Evolutionary conservation across 2,888 invertebrate species (phyloP).

Genomic region (Nasonia oneida): DNA sequence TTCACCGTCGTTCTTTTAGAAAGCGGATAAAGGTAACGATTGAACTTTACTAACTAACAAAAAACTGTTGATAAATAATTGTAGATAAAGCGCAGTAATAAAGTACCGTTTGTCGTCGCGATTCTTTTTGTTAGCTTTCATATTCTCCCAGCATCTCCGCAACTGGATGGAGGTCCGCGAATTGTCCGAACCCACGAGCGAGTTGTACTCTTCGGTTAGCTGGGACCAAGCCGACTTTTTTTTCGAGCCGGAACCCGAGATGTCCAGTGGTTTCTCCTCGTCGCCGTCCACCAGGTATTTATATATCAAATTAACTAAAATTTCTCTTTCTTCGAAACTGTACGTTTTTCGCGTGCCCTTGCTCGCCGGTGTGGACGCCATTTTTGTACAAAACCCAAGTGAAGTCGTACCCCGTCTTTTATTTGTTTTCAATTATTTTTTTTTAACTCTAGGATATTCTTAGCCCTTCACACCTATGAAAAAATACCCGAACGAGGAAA

Average conservation of each 20-base stretch:
- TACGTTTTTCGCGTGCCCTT: conserved; percentile 72
- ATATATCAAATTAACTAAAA: conserved; percentile 70
- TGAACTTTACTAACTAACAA: neutral
- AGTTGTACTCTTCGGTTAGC: conserved; percentile 70
- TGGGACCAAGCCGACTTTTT: conserved; percentile 71
- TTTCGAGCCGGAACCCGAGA: conserved; percentile 55
- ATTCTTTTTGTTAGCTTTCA: conserved; percentile 71
- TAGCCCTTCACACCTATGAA: conserved; percentile 53
- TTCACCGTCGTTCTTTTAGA: conserved; percentile 44
- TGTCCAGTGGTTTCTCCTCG: conserved; percentile 47
- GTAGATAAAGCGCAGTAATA: neutral
- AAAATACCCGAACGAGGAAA: conserved; percentile 55
- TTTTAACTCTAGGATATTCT: conserved; percentile 21
- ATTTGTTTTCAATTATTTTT: conserved; percentile 59
- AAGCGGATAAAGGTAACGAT: neutral
- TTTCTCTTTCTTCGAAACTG: conserved; percentile 71
- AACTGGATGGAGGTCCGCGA: conserved; percentile 69
- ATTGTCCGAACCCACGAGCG: conserved; percentile 68
- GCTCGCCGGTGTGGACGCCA: conserved; percentile 67
- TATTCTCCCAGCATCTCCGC: conserved; percentile 72
- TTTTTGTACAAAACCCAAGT: conserved; percentile 57
- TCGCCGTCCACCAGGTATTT: conserved; percentile 66
- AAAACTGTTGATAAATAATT: neutral
- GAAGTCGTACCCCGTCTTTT: conserved; percentile 53
- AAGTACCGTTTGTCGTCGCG: conserved; percentile 66